Evolutionary conservation across 2,797 vertebrate species (phyloP), one percentile per base, ranked within the genome.

Genomic region (Heliangelus exortis): DNA sequence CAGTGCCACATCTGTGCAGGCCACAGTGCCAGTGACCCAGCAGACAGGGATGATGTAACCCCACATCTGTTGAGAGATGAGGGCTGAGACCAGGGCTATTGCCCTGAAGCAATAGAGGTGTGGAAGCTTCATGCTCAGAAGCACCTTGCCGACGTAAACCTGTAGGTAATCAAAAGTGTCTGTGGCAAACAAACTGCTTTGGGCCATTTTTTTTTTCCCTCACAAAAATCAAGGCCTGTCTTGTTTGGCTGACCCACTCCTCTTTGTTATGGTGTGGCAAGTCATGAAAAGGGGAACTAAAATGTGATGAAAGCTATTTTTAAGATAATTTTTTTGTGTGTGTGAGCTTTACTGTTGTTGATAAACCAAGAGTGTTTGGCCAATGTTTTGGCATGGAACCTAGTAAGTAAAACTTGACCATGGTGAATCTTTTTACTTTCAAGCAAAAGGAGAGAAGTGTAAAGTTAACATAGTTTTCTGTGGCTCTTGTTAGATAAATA

Each of bases 391-490:
- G 39, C 36, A 23, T 73, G 34, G 63, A 72, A 54, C 33, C 45
- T 69, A 65, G 39, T 59, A 95, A 87, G 76, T 87, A 87, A 85
- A 85, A 83, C 22, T 29, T 67, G 66, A 73, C 28, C 25, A 28
- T 26, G n/a, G 57, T 80, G 61, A 93, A 85, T 90, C 69, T 85
- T 34, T 54, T 29, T 78, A 20, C 65, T 93, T 87, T 57, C 68
- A 85, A 85, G 73, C 41, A 89, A 79, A 90, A 76, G 66, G 51
- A 72, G 89, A 92, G 67, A 54, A 65, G 34, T 79, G 82, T 92
- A 65, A 85, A 73, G 26, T 76, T 53, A 79, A 53, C 25, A 55
- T 58, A 55, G 74, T 61, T 76, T 89, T 89, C 63, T 79, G 75
- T 69, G 23, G 34, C 10, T 67, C 84, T 85, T 58, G 15, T 83